Evolutionary conservation across 2,888 invertebrate genomes (phyloP), one percentile per base, ranked within the genome.

Genomic region (Aradus depressus): DNA sequence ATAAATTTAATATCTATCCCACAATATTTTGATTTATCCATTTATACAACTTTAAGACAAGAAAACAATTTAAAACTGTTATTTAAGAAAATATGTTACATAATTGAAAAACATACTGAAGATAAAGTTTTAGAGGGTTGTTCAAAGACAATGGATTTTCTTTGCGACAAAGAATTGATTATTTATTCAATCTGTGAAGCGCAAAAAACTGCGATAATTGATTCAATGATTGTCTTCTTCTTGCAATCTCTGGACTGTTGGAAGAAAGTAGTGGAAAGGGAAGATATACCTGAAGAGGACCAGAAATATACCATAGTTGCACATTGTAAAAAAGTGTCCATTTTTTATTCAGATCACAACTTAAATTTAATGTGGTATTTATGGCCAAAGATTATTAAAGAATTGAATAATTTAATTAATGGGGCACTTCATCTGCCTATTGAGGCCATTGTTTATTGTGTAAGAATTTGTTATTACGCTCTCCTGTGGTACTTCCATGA

Each of bases 1-100:
- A 83, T 88, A 32, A 96, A 97, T 74, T 73, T 99, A 22, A 75
- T 92, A 45, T 79, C 86, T 57, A 86, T 99, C 60, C 96, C 97
- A 26, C 92, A 93, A 67, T 88, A 92, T 72, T 97, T 98, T 72
- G 95, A 97, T 66, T 75, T 98, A 44, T 95, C 97, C 70, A 82
- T 96, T 56, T 98, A 97, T 71, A 92, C 93, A 1, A 90, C 91
- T 60, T 89, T 91, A 58, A 75, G 96, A 2, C 93, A 95, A 68
- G 96, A 97, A 66, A 73, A 37, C 3, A 26, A 16, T 26, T 28
- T 47, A 10, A 35, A 22, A 25, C 19, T 10, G 2, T 18, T 47
- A 38, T 19, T 47, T 16, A 35, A 12, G 4, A 10, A 1, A 12
- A 12, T 47, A n/a, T 18, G 26, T n/a, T 25, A 37, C 4, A 16